A percentile compares a stretch with the other conserved stretches of the same genome.
These are phyloP conservation scores for Ascaphus truei DNA, from an alignment of 2,113 vertebrate species.

Conservation along the genomic window DNA sequence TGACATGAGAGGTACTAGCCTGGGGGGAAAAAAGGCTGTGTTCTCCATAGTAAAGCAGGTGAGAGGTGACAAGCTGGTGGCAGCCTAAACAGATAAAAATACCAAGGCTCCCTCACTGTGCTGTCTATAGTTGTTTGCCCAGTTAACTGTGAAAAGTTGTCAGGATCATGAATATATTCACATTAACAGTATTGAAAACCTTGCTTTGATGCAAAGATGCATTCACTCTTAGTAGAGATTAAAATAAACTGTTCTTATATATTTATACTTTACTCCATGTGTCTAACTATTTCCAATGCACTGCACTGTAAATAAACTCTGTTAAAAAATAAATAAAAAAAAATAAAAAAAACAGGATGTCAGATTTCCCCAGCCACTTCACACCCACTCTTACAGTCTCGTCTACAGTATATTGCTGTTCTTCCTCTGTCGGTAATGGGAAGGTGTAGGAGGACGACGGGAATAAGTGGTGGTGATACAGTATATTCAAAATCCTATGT, in stretches of 20 bases:
- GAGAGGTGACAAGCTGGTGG: not conserved
- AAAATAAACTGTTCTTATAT: conserved; percentile 5
- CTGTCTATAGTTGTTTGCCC: not conserved
- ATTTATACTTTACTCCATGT: conserved; percentile 10
- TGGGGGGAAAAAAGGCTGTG: not conserved
- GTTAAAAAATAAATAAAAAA: no score
- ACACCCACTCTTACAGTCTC: conserved; percentile 18
- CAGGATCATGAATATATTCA: no score
- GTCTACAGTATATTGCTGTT: not conserved
- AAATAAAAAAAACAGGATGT: conserved; percentile 25
- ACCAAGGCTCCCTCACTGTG: not conserved
- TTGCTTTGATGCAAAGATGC: no score
- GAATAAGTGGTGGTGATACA: conserved; percentile 4
- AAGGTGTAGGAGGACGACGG: conserved; percentile 26
- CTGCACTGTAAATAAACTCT: no score
- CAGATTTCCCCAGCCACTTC: not conserved
- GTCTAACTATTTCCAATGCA: conserved; percentile 19
- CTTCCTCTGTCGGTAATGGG: conserved; percentile 9
- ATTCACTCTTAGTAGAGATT: not conserved
- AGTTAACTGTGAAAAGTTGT: not conserved
- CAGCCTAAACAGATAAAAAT: not conserved
- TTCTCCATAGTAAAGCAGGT: not conserved
- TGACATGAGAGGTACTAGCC: not conserved
- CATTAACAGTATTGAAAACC: no score
- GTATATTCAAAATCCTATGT: not conserved